Base-by-base conservation (phyloP, 2,113 vertebrate species). In the Eurypyga helias region DNA sequence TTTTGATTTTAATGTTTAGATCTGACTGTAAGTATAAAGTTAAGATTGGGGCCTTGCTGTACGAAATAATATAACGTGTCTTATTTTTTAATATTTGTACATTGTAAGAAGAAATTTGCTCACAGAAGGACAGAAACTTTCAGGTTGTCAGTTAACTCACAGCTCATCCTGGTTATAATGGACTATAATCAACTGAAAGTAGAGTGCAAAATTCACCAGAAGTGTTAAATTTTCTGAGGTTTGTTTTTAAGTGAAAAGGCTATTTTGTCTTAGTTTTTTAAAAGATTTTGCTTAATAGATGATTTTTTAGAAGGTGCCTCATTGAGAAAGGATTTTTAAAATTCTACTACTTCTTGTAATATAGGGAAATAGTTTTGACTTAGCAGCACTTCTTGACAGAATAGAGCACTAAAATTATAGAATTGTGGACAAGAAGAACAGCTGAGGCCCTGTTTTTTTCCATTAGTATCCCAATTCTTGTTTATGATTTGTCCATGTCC, bases 121-220 rank as follows among this genome's bases (percentile, higher is more conserved):
- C 57, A 46, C 25, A 29, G 33, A 46, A 81, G 6, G 17, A 58
- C 17, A 10, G 34, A 83, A 81, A 58, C 4, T 80, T 92, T 83
- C 31, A 81, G 17, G 7, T 2, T 85, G 29, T 62, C 28, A 54
- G 65, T 92, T 70, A 62, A 34, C 15, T 79, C 24, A 61, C 55
- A 48, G 8, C 58, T 89, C 31, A 54, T 49, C 26, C 26, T 92
- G 76, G 87, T 89, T 83, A 62, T 81, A 89, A 90, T 58, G 64
- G 55, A 88, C 41, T 79, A 17, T 60, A 80, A 96, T 83, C 69
- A 87, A 2, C 31, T 38, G 83, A 85, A 61, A 6, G 14, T 28
- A 64, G 12, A 5, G 0, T 54, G 25, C 17, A 90, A 61, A 77
- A 83, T 62, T 93, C 80, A 33, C 5, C 52, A 76, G 48, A 91